Evolutionary conservation across 2,797 vertebrate species (phyloP), one percentile per base, ranked within the genome.

Genomic region (Spinibarbus caldwelli): DNA sequence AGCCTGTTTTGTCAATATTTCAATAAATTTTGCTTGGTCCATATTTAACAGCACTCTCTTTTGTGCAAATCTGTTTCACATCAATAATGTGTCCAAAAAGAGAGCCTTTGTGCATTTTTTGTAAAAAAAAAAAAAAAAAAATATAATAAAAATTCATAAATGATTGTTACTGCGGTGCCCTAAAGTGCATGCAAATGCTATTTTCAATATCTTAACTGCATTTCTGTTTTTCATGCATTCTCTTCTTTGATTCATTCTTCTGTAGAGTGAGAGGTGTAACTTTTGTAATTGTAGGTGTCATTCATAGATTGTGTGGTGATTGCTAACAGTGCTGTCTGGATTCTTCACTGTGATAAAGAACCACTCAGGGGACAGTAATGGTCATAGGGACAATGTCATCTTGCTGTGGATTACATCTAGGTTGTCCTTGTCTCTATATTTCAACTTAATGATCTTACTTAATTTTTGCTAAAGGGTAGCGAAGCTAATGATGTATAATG

Each of bases 11-110:
- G 81, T 83, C 19, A 68, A 71, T 88, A 79, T 52, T 87, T 81
- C 67, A 88, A 87, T 90, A 83, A 86, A 87, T 86, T 62, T 72
- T 47, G 34, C 66, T 85, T 78, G 71, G 52, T 85, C 71, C 59
- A 86, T 43, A 67, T 82, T 57, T 59, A 80, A 54, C 36, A 52
- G 67, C 78, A 75, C 75, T 84, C 66, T 21, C 17, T 78, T 76
- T 87, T 76, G 78, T 83, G 62, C 71, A 29, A 78, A 75, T 80
- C 26, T 29, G 75, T 64, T 80, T 83, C 31, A 15, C 45, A 52
- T 62, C 62, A 47, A 78, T 85, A 54, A 82, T 83, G 36, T 80
- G 10, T 67, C 38, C 14, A 31, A 38, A 47, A 34, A 19, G 26
- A 36, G 38, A 67, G 31, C 64, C 34, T 36, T 21, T 36, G 31